Base-by-base conservation (phyloP, 2,113 vertebrate genomes). In the Oncorhynchus kisutch region DNA sequence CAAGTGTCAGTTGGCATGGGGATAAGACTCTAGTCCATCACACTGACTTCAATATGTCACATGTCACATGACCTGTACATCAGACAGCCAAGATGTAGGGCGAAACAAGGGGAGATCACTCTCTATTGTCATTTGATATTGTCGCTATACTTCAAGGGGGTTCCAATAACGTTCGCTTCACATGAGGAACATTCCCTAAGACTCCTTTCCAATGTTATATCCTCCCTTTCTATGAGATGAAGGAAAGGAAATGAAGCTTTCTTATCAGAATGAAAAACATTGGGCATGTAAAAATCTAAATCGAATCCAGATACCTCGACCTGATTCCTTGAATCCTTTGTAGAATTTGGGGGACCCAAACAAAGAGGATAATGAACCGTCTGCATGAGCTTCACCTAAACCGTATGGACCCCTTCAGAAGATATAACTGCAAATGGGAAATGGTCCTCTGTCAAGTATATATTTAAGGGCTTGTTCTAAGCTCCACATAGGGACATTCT, bases 1-100 rank as follows among this genome's bases (percentile, higher is more conserved):
- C 2, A 3, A 72, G n/a, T 49, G 67, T 72, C 65, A 60, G 75
- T 75, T 59, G 54, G 65, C 57, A 5, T 65, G 49, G 78, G 75
- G 74, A 64, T 45, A 45, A 45, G 39, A 8, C 70, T 75, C 39
- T 76, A 34, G 49, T 51, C 74, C 27, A 29, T 69, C 76, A 67
- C n/a, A 9, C 70, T 75, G 80, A 76, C 80, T 78, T 59, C 54
- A 73, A 80, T 82, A 31, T 84, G 80, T 80, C 80, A 80, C 22
- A 31, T 84, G 80, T 80, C 80, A 80, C 22, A 62, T 80, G 75
- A 81, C 27, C 67, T 80, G 75, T 76, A 73, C 78, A 48, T 82
- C 70, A 71, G 48, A n/a, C 31, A 39, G 31, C 14, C 67, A 68
- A 29, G 65, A 67, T 5, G 24, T 31, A 5, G 27, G 27, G 24